Percentiles rank a stretch among this genome's conserved stretches.
Conservation (phyloP, 2,888 invertebrate genomes). For the Aphodius granarius region DNA sequence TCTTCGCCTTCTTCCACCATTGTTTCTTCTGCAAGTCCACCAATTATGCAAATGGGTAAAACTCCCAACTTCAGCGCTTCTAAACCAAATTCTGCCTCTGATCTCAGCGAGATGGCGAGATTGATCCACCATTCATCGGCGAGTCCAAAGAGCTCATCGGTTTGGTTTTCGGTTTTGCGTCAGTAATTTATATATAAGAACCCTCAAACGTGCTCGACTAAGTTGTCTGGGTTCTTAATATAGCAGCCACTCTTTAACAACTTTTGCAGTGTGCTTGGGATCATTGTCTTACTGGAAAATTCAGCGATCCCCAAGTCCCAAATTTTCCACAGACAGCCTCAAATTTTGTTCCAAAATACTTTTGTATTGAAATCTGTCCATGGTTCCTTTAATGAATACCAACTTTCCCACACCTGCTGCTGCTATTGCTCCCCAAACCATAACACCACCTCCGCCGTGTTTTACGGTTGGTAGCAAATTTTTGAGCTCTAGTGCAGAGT, state of each 20-base stretch:
- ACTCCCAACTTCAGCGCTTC: no score
- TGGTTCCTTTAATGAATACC: conserved; percentile 33
- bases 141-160: no score
- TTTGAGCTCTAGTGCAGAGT: conserved; percentile 29
- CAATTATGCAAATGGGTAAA: no score
- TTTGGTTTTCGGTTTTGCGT: no score
- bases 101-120: no score
- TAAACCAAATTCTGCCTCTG: no score
- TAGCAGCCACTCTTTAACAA: conserved; percentile 10
- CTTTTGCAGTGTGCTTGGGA: not conserved
- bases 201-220: no score
- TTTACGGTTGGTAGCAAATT: conserved; percentile 37
- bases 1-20: no score
- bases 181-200: no score
- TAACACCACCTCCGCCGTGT: conserved; percentile 39
- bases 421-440: conserved; percentile 37
- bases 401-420: conserved; percentile 34
- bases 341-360: conserved; percentile 4
- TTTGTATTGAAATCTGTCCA: conserved; percentile 17
- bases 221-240: conserved; percentile 13
- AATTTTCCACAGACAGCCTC: no score
- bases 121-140: no score
- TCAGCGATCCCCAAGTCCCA: not conserved
- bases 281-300: not conserved
- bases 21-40: no score